A percentile compares a stretch with the other conserved stretches of the same genome.
Conservation (phyloP, 1,140 invertebrate species). For the Charaxes varanes region DNA sequence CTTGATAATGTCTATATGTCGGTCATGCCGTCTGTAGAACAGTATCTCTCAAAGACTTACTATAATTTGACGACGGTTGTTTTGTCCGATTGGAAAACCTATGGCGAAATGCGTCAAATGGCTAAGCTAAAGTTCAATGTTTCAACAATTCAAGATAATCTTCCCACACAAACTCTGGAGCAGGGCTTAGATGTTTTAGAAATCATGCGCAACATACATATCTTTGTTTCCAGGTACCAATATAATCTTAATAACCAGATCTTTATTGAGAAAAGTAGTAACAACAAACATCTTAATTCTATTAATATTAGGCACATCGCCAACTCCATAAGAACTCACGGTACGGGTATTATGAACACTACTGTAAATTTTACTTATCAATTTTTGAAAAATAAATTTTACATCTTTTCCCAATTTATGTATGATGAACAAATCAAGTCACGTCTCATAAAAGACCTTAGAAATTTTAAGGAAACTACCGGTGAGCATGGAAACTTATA, state of each 20-base stretch:
- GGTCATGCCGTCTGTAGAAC: constrained; percentile 81
- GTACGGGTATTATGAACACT: constrained; percentile 97
- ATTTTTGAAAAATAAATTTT: constrained; percentile 95
- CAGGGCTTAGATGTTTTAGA: constrained; percentile 98
- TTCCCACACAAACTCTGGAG: constrained; percentile 97
- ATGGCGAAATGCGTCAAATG: constrained; percentile 95
- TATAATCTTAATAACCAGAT: constrained; percentile 99
- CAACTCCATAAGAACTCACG: constrained; percentile 98
- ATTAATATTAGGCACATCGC: constrained; percentile 97
- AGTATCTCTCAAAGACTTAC: constrained; percentile 95
- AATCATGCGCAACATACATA: constrained; percentile 97
- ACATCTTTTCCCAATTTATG: constrained; percentile 97
- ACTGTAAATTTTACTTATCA: constrained; percentile 98
- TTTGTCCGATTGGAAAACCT: constrained; percentile 97
- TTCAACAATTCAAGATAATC: constrained; percentile 88
- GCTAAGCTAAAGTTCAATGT: constrained; percentile 91
- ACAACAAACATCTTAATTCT: constrained; percentile 96
- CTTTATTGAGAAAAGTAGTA: constrained; percentile 93
- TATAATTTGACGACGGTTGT: constrained; percentile 99
- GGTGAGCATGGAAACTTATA: constrained; percentile 77
- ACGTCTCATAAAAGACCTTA: constrained; percentile 91
- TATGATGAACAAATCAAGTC: constrained; percentile 99
- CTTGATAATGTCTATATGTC: constrained; percentile 62
- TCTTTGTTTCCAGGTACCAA: constrained; percentile 94
- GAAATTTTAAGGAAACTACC: constrained; percentile 80